Evolutionary conservation across 2,888 invertebrate species (phyloP).

Genomic region (Dasysyrphus tricinctus): DNA sequence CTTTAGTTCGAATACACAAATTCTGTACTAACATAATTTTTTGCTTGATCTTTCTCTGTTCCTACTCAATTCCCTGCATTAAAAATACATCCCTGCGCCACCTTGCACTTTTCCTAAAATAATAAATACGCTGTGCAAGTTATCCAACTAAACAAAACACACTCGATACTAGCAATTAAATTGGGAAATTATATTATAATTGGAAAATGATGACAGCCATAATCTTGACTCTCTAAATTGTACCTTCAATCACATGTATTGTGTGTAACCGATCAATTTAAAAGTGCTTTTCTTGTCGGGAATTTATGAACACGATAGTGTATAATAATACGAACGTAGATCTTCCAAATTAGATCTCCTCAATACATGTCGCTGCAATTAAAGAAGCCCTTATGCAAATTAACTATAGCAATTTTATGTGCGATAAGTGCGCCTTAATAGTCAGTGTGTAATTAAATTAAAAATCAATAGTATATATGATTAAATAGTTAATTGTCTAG

Average conservation of each 20-base stretch:
- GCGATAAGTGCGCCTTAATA: constrained; percentile 10
- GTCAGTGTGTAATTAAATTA: not conserved
- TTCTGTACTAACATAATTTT: too few species aligned
- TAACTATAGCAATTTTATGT: not conserved
- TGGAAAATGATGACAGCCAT: constrained; percentile 7
- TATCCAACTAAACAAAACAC: not conserved
- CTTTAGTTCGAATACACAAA: too few species aligned
- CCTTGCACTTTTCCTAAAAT: not conserved
- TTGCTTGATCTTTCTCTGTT: too few species aligned
- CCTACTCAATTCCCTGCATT: too few species aligned
- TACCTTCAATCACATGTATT: not conserved
- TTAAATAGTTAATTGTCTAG: not conserved
- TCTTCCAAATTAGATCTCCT: not conserved
- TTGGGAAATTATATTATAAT: not conserved
- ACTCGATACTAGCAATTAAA: not conserved
- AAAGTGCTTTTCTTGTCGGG: not conserved
- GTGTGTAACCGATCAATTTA: not conserved
- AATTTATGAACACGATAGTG: not conserved
- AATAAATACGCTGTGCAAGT: not conserved
- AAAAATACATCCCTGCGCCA: not conserved
- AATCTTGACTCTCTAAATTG: not conserved
- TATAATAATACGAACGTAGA: not conserved
- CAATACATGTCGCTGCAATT: not conserved
- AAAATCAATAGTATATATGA: not conserved
- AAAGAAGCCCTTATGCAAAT: constrained; percentile 7